Evolutionary conservation across 1,140 invertebrate species (phyloP).

Genomic region (Doryteuthis pealeii): DNA sequence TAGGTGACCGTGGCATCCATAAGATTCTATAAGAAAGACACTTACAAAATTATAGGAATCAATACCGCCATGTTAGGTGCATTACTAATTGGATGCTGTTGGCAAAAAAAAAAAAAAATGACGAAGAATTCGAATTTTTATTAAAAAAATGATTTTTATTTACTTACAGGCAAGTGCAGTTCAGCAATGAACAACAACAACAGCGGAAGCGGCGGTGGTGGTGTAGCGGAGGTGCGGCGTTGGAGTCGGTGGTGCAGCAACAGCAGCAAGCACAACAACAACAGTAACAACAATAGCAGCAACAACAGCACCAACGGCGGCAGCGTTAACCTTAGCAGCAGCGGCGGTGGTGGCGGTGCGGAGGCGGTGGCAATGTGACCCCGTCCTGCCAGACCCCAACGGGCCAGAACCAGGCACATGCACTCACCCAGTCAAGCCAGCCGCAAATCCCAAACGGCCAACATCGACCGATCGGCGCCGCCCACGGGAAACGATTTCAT

Average conservation of each 20-base stretch:
- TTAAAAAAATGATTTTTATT: too few relatives aligned
- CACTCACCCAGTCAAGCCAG: conserved; percentile 26
- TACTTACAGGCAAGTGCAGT: conserved; percentile 2
- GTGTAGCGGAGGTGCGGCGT: background rate
- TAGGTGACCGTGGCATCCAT: too few relatives aligned
- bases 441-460: conserved; percentile 29
- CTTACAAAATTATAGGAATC: too few relatives aligned
- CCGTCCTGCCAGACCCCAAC: conserved; percentile 26
- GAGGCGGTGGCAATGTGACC: conserved; percentile 15
- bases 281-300: conserved; percentile 46
- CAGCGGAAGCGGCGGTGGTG: background rate
- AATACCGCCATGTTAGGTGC: too few relatives aligned
- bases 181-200: background rate
- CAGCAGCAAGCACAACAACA: background rate
- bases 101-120: too few relatives aligned
- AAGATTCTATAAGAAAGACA: too few relatives aligned
- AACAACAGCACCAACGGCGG: conserved; percentile 25
- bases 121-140: too few relatives aligned
- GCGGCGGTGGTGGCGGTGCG: background rate
- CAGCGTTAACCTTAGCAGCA: background rate
- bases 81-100: too few relatives aligned
- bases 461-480: conserved; percentile 36
- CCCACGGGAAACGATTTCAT: conserved; percentile 45
- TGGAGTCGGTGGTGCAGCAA: background rate
- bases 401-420: conserved; percentile 41